Evolutionary conservation across 1,140 invertebrate species (phyloP).

Genomic region (Conus ventricosus): DNA sequence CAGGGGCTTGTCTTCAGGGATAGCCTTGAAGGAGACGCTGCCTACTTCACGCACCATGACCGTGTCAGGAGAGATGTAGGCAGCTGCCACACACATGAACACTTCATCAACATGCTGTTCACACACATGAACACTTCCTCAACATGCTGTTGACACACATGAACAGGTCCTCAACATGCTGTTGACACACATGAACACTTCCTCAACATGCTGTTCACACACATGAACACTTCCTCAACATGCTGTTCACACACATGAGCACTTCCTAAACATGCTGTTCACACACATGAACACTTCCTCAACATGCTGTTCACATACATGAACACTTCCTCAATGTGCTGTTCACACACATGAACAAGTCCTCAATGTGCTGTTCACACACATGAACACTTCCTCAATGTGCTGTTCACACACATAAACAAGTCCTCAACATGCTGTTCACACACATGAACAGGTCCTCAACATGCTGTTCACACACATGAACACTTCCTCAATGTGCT

Average conservation of each 20-base stretch:
- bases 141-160: background rate
- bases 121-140: background rate
- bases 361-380: background rate
- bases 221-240: background rate
- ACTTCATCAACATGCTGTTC: background rate
- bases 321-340: background rate
- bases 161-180: background rate
- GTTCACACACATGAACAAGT: background rate
- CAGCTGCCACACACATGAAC: slow-evolving; percentile 51
- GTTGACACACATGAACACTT: background rate
- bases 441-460: background rate
- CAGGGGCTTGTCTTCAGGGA: slow-evolving; percentile 66
- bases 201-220: background rate
- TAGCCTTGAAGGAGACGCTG: slow-evolving; percentile 59
- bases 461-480: background rate
- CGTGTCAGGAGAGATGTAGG: slow-evolving; percentile 67
- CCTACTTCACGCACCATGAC: slow-evolving; percentile 63
- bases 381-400: background rate
- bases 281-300: background rate
- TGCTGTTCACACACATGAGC: background rate
- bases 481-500: background rate
- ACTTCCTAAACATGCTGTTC: too few relatives aligned
- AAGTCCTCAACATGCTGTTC: background rate
- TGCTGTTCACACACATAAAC: background rate
- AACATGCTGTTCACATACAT: background rate